phyloP scores from a whole-genome alignment of 2,113 vertebrate species.

The Coryphaenoides rupestris region DNA sequence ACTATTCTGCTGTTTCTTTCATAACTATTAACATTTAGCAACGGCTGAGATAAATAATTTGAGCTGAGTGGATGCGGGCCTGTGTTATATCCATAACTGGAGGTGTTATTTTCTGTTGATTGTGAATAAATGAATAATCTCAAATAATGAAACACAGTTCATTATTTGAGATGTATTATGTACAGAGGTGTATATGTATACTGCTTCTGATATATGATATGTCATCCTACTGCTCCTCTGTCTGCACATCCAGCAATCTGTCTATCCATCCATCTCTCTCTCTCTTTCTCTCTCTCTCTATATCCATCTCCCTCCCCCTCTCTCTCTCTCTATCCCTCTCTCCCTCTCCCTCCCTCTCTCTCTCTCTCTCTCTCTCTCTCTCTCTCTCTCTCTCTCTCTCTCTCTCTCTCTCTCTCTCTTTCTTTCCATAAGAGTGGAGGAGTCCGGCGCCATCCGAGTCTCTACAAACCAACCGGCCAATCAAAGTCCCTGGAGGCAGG shows the following conservation, averaged over 20 bases:
- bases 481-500: slow-evolving; percentile 66
- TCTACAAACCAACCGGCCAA: slow-evolving; percentile 72
- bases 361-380: neutral
- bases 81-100: too few species aligned
- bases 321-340: neutral
- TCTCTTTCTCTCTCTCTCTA: neutral
- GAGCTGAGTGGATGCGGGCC: too few species aligned
- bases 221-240: neutral
- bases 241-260: neutral
- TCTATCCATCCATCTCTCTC: neutral
- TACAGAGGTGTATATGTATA: neutral
- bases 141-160: neutral
- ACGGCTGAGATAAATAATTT: too few species aligned
- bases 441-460: slow-evolving; percentile 70
- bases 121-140: neutral
- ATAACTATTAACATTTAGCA: too few species aligned
- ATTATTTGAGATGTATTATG: neutral
- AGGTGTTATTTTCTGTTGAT: slow-evolving; percentile 10
- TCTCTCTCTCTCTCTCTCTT: slow-evolving; percentile 11
- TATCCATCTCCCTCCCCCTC: neutral
- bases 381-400: neutral
- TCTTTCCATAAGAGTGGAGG: slow-evolving; percentile 54
- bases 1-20: too few species aligned
- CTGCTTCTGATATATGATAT: neutral
- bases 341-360: neutral